Evolutionary conservation across 2,888 invertebrate genomes (phyloP).

Genomic region (Altica lythri): DNA sequence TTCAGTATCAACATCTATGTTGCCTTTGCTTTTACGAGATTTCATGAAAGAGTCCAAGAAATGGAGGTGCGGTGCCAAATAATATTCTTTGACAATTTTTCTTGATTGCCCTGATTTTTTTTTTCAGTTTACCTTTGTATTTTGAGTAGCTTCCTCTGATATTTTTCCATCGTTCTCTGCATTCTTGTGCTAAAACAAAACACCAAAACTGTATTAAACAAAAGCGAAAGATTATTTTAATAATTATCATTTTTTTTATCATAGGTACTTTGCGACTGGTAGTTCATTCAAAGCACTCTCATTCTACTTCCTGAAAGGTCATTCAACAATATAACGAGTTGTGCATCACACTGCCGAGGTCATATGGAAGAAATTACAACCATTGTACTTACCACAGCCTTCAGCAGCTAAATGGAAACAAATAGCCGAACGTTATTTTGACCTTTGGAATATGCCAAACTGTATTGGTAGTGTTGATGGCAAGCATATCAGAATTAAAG

Average conservation of each 20-base stretch:
- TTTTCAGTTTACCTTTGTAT: constrained; percentile 8
- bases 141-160: constrained; percentile 8
- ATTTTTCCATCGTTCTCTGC: constrained; percentile 12
- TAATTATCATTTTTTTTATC: too few relatives aligned
- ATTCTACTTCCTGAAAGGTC: constrained; percentile 1
- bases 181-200: constrained; percentile 7
- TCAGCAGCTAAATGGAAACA: too few relatives aligned
- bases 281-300: too few relatives aligned
- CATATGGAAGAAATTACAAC: constrained; percentile 12
- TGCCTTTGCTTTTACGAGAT: constrained; percentile 9
- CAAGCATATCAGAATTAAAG: too few relatives aligned
- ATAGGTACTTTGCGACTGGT: too few relatives aligned
- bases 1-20: constrained; percentile 6
- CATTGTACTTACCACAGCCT: too few relatives aligned
- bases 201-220: too few relatives aligned
- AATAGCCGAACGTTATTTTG: too few relatives aligned
- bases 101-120: constrained; percentile 3
- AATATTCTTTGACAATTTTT: constrained; percentile 4
- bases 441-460: too few relatives aligned
- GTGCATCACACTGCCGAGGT: constrained; percentile 8
- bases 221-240: too few relatives aligned
- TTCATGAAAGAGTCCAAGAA: constrained; percentile 7
- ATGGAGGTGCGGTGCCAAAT: constrained; percentile 5
- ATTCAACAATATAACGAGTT: constrained; percentile 4
- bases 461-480: too few relatives aligned